phyloP scores from a whole-genome alignment of 2,113 vertebrate species.

The Baryphthengus martii region DNA sequence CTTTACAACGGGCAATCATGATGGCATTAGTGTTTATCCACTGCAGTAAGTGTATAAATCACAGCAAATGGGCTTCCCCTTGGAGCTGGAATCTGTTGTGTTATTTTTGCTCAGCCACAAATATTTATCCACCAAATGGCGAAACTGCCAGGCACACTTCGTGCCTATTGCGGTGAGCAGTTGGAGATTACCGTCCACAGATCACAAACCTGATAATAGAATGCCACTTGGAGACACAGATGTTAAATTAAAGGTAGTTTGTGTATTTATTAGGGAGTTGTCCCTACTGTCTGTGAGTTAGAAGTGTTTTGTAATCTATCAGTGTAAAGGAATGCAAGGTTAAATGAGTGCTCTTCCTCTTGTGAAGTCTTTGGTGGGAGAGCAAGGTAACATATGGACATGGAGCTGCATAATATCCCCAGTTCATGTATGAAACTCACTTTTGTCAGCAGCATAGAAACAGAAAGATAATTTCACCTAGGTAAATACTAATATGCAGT shows the following conservation, averaged over 20 bases:
- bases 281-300: not conserved
- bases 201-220: not conserved
- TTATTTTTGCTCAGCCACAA: constrained; percentile 28
- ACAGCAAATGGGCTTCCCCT: constrained; percentile 49
- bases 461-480: not conserved
- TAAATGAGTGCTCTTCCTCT: not conserved
- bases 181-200: not conserved
- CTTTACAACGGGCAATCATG: constrained; percentile 27
- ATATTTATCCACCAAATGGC: not conserved
- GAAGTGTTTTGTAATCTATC: not conserved
- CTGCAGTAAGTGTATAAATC: constrained; percentile 57
- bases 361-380: not conserved
- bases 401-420: not conserved
- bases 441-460: not conserved
- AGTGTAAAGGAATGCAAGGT: not conserved
- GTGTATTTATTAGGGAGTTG: not conserved
- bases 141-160: not conserved
- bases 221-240: not conserved
- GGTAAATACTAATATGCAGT: not conserved
- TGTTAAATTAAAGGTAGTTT: not conserved
- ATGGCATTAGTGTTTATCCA: constrained; percentile 38
- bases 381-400: not conserved
- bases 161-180: not conserved
- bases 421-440: not conserved
- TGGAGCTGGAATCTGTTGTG: constrained; percentile 9